Conservation (phyloP, 2,888 invertebrate species). For the Ametastegia equiseti region DNA sequence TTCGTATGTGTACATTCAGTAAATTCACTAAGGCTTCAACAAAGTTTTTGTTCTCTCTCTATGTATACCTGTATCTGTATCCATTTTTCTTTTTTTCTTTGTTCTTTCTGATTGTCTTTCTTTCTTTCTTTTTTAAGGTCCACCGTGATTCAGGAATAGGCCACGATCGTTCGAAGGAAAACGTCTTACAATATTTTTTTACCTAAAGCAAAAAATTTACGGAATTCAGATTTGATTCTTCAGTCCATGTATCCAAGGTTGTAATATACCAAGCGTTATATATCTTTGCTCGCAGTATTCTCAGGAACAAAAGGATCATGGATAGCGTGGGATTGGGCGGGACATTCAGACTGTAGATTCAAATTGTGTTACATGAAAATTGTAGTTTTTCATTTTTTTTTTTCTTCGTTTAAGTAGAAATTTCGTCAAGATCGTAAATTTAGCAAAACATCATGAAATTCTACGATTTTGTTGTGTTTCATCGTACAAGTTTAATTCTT, state of each 20-base stretch:
- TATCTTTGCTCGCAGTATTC: background rate
- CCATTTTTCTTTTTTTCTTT: background rate
- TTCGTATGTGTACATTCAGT: background rate
- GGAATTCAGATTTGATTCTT: background rate
- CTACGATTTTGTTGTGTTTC: background rate
- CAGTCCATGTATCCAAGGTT: background rate
- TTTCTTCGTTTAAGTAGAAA: background rate
- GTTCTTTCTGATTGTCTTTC: background rate
- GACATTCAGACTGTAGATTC: background rate
- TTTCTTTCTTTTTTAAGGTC: background rate
- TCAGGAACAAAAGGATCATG: background rate
- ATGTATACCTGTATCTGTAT: too few relatives aligned
- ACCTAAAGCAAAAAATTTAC: background rate
- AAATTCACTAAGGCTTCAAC: background rate
- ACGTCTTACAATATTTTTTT: background rate
- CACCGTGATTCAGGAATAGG: background rate
- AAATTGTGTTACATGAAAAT: background rate
- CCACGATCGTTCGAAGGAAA: background rate
- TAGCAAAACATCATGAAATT: background rate
- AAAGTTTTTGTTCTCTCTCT: background rate
- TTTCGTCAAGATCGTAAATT: background rate
- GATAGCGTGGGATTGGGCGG: background rate
- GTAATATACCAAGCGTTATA: background rate
- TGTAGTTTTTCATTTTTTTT: background rate
- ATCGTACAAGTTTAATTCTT: background rate